Conservation (phyloP, 2,113 vertebrate species). For the Ciconia stormi region DNA sequence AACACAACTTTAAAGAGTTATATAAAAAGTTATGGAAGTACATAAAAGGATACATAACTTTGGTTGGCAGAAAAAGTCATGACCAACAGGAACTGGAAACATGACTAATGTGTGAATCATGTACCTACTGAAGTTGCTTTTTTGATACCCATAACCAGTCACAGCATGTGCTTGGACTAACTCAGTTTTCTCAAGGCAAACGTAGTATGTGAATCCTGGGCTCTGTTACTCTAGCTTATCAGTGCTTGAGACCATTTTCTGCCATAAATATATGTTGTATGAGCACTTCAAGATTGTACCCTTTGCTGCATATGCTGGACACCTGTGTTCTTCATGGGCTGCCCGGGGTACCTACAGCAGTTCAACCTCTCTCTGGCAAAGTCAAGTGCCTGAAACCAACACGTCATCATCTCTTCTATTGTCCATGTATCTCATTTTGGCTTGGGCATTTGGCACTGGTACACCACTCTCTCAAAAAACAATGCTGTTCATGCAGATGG, state of each 20-base stretch:
- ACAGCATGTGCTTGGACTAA: not conserved
- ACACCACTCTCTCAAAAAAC: constrained; percentile 10
- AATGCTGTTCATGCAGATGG: not conserved
- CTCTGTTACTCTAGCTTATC: not conserved
- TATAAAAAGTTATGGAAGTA: constrained; percentile 6
- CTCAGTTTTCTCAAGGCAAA: not conserved
- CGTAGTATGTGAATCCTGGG: not conserved
- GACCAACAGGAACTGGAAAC: not conserved
- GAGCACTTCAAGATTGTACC: not conserved
- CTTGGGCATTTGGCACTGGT: not conserved
- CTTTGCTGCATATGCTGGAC: not conserved
- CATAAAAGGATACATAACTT: not conserved
- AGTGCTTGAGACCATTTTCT: not conserved
- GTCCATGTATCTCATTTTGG: constrained; percentile 15
- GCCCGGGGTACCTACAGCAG: not conserved
- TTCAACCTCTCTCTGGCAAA: not conserved
- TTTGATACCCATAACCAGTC: not conserved
- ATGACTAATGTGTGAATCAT: not conserved
- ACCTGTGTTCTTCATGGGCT: not conserved
- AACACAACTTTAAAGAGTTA: not conserved
- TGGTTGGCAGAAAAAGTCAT: not conserved
- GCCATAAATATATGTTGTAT: not conserved
- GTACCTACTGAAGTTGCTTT: not conserved
- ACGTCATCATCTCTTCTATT: not conserved
- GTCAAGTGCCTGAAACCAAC: not conserved